A percentile compares a stretch with the other conserved stretches of the same genome.
Conservation (phyloP, 2,113 vertebrate species). For the Psilopsiagon aurifrons region DNA sequence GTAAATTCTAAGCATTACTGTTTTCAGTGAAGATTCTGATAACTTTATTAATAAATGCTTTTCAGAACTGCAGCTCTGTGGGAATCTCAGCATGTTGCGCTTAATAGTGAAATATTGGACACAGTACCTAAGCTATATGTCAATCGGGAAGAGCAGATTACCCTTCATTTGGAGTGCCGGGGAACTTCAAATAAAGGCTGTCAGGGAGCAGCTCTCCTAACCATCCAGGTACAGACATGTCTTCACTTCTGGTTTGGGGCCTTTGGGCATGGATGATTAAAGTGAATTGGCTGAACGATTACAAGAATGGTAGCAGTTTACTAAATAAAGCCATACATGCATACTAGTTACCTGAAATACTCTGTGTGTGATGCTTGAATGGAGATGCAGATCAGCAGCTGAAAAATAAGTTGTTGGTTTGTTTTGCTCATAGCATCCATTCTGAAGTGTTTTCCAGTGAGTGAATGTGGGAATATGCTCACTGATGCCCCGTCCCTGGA, state of each 20-base stretch:
- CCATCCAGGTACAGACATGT: constrained; percentile 80
- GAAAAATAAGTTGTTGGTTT: background rate
- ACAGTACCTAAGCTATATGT: constrained; percentile 86
- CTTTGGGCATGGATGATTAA: background rate
- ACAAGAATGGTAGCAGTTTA: background rate
- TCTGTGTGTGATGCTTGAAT: background rate
- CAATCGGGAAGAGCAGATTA: constrained; percentile 91
- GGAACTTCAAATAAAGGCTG: constrained; percentile 87
- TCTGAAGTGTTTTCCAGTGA: background rate
- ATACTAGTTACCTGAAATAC: background rate
- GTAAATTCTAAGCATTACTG: background rate
- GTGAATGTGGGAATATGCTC: background rate
- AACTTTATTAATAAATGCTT: background rate
- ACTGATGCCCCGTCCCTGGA: background rate
- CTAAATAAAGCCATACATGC: background rate
- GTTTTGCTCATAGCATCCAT: background rate
- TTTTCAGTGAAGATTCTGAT: background rate
- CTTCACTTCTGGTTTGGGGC: background rate
- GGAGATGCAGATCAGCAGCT: background rate
- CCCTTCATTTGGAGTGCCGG: constrained; percentile 86
- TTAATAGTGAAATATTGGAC: constrained; percentile 89
- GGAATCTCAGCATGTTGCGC: constrained; percentile 92
- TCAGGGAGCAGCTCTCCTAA: constrained; percentile 87
- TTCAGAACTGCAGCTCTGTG: constrained; percentile 87
- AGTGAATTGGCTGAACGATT: background rate